Base-by-base conservation (phyloP, 2,797 vertebrate species). In the Margarornis squamiger region DNA sequence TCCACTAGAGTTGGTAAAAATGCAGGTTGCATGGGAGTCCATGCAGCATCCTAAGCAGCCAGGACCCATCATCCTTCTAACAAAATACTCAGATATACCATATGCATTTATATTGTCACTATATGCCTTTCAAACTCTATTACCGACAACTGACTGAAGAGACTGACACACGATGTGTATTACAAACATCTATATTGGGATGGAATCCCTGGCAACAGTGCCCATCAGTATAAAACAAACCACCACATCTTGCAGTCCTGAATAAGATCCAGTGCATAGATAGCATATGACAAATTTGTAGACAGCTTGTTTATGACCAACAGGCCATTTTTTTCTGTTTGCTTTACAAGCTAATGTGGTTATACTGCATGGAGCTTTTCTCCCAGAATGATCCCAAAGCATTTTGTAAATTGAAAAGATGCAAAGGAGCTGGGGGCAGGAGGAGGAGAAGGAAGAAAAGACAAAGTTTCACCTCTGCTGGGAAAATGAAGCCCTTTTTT, bases 231-330 rank as follows among this genome's bases (percentile, higher is more conserved):
- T 86, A 86, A 93, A 97, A 96, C 78, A 96, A 96, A 95, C 78
- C 92, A 90, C 52, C 67, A 15, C 30, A 93, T 95, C 84, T 85
- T 91, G 75, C 76, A 95, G 57, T 94, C 61, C 86, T 77, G 88
- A 96, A 87, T 91, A 92, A 94, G 94, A 95, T 93, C 84, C 91
- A 93, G 75, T 76, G 39, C 92, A 82, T 80, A 85, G 88, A 93
- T 46, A 67, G 76, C 81, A 38, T 57, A 92, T 90, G 95, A 97
- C 57, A 96, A 97, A 97, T 95, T 83, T 94, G 32, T 86, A 97
- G 83, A 95, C 92, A 97, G 94, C 90, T 97, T 96, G 84, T 94
- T 97, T 97, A 97, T 94, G 95, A 91, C 81, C 91, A 92, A 48
- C 11, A 59, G 63, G 36, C 57, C 36, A 82, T 96, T 92, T 95